A percentile compares a stretch with the other conserved stretches of the same genome.
Conservation (phyloP, 2,888 invertebrate genomes). For the Spodoptera picta region DNA sequence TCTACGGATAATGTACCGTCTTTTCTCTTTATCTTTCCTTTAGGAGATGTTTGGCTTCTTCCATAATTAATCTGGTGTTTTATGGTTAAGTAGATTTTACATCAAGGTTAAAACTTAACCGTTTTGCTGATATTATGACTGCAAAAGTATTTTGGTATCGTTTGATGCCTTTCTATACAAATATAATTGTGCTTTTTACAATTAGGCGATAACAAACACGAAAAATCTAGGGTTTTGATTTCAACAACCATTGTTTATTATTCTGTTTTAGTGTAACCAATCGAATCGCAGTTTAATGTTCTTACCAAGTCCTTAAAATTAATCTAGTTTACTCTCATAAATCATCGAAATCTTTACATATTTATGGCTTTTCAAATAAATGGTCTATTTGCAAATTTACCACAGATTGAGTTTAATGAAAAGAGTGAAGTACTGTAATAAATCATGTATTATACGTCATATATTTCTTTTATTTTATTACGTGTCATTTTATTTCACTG, state of each 20-base stretch:
- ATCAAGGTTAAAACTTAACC: too few species aligned
- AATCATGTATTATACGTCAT: background rate
- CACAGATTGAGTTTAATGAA: constrained; percentile 1
- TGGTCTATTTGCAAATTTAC: constrained; percentile 7
- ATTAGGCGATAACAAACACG: too few species aligned
- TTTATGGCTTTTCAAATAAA: constrained; percentile 26
- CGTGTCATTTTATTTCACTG: too few species aligned
- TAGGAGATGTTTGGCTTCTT: constrained; percentile 4
- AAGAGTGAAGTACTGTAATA: background rate
- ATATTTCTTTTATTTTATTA: too few species aligned
- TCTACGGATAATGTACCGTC: constrained; percentile 42
- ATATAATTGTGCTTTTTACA: too few species aligned
- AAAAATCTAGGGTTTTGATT: background rate
- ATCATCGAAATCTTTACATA: constrained; percentile 37
- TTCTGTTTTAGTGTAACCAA: constrained; percentile 33
- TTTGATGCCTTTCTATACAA: too few species aligned
- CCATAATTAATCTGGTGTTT: background rate
- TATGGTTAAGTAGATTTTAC: background rate
- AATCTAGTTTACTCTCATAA: constrained; percentile 40
- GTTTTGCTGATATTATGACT: too few species aligned
- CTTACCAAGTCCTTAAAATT: constrained; percentile 17
- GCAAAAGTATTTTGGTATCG: too few species aligned
- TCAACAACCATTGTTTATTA: constrained; percentile 9
- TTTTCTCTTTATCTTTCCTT: constrained; percentile 22
- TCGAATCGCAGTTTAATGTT: constrained; percentile 12